Conservation (phyloP, 2,888 invertebrate species). For the Cryptosula pallasiana region DNA sequence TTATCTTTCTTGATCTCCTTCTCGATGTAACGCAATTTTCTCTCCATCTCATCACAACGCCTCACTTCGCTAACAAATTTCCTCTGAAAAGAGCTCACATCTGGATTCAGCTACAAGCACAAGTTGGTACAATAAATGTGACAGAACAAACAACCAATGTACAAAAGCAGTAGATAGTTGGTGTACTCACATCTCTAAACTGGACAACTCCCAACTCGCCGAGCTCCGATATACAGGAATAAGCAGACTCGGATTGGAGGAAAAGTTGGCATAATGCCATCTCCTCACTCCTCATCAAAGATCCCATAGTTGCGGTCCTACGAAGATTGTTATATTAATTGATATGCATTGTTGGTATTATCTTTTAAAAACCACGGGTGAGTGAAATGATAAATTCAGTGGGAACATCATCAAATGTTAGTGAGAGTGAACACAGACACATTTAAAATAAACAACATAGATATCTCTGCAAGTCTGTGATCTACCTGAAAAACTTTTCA, state of each 20-base stretch:
- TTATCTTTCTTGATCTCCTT: constrained; percentile 94
- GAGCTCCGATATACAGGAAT: constrained; percentile 85
- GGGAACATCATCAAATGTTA: too few species aligned
- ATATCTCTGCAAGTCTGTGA: too few species aligned
- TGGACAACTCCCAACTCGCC: constrained; percentile 90
- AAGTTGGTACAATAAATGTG: background rate
- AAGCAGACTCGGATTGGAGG: constrained; percentile 91
- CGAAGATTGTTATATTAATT: too few species aligned
- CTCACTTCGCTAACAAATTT: constrained; percentile 97
- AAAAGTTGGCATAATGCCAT: constrained; percentile 97
- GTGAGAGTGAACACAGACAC: too few species aligned
- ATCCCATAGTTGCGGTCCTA: constrained; percentile 25
- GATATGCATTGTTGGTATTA: too few species aligned
- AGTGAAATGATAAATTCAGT: too few species aligned
- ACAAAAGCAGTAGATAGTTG: background rate
- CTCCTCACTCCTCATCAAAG: constrained; percentile 93
- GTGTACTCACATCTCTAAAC: constrained; percentile 81
- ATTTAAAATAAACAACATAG: too few species aligned
- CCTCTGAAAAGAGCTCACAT: constrained; percentile 95
- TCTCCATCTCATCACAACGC: constrained; percentile 97
- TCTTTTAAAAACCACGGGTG: too few species aligned
- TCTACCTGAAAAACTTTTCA: too few species aligned
- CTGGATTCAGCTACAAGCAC: constrained; percentile 77
- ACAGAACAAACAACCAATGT: background rate
- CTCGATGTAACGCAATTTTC: constrained; percentile 90